Base-by-base conservation (phyloP, 2,113 vertebrate genomes). In the Chamaetylas fuelleborni region DNA sequence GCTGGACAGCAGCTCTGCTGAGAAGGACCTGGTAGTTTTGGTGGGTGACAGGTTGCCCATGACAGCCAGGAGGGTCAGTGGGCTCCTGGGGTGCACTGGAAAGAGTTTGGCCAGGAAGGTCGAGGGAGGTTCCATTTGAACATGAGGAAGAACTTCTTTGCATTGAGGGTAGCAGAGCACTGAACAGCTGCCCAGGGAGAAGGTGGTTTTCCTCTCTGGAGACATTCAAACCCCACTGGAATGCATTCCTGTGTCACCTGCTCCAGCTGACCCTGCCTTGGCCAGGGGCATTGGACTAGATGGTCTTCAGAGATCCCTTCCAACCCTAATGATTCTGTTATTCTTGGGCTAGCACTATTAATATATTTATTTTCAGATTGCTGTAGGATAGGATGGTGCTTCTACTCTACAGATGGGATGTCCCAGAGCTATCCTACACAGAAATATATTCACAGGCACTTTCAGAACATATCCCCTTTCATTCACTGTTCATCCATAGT, bases 71-170 rank as follows among this genome's bases (percentile, higher is more conserved):
- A 58, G 61, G 16, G 16, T 16, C 31, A 8, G 0, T 43, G 53
- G 31, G 5, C 17, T 66, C 31, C 61, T 66, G 51, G 19, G 3
- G 11, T 36, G 7, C 36, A 14, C 9, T 0, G 0, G 53, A 14
- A 58, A 33, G 17, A 26, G 28, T 64, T 12, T 84, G n/a, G 40
- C 22, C n/a, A 38, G 48, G 6, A 47, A 28, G 28, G 28, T 9
- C 3, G 1, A 56, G n/a, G 33, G 22, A 26, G 11, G 23, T n/a
- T 47, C n/a, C 10, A 31, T 38, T 45, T 62, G 9, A 40, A 31
- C 11, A 12, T 22, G 13, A 47, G 19, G 40, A 29, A 47, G 8
- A 71, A 6, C 16, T 47, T 12, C 8, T 65, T 67, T 28, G 17
- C 24, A 11, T 12, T 31, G 48, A 25, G 9, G 7, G 7, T 62